Conservation (phyloP, 2,888 invertebrate genomes). For the Pediacus dermestoides region DNA sequence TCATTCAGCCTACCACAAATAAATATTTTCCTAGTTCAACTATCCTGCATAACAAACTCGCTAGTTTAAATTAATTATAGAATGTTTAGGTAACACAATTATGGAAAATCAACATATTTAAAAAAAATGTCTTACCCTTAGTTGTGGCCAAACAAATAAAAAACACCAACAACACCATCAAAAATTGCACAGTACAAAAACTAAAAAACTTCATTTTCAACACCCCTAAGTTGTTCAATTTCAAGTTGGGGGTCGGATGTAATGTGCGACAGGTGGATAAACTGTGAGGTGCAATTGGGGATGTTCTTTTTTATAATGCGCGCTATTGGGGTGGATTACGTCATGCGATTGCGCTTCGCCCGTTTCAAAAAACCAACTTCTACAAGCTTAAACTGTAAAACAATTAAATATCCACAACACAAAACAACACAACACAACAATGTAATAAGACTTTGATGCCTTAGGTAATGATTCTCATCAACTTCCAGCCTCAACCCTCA, state of each 20-base stretch:
- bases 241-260: constrained; percentile 4
- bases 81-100: constrained; percentile 1
- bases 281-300: constrained; percentile 9
- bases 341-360: constrained; percentile 12
- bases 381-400: constrained; percentile 8
- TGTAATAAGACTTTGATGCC: constrained; percentile 4
- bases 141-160: constrained; percentile 2
- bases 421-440: too few relatives aligned
- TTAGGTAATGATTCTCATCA: constrained; percentile 2
- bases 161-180: constrained; percentile 8
- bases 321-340: constrained; percentile 10
- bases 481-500: too few relatives aligned
- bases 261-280: constrained; percentile 8
- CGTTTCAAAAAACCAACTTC: too few relatives aligned
- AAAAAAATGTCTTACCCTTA: constrained; percentile 6
- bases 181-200: constrained; percentile 13
- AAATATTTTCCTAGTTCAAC: constrained; percentile 4
- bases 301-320: constrained; percentile 13
- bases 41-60: constrained; percentile 1
- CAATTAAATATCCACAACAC: constrained; percentile 6
- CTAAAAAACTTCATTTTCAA: constrained; percentile 14
- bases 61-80: constrained; percentile 2
- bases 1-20: too few relatives aligned
- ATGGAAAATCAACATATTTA: neutral
- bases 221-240: neutral